phyloP scores from a whole-genome alignment of 2,797 vertebrate genomes.

The Iguana delicatissima region DNA sequence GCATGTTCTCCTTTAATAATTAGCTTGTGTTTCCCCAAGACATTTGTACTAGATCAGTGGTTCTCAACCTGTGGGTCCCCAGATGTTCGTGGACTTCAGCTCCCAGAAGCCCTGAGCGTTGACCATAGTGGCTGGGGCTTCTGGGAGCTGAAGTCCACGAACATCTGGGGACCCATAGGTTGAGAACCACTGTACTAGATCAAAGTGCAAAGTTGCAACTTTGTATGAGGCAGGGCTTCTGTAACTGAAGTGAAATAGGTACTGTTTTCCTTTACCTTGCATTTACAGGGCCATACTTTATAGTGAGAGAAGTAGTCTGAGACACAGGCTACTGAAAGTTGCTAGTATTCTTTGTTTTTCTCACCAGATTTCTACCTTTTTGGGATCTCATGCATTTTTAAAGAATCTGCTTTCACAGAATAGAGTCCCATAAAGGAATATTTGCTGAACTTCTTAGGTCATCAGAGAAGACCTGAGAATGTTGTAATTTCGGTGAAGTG shows the following conservation, averaged over 20 bases:
- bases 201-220: slow-evolving; percentile 28
- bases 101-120: too few relatives aligned
- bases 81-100: too few relatives aligned
- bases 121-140: too few relatives aligned
- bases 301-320: neutral
- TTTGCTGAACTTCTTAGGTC: neutral
- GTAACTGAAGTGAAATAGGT: slow-evolving; percentile 18
- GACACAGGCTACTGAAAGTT: neutral
- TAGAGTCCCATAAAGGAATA: neutral
- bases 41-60: slow-evolving; percentile 14
- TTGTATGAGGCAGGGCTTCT: neutral
- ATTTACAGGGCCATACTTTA: neutral
- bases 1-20: slow-evolving; percentile 21
- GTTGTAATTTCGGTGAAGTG: neutral
- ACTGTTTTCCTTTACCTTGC: neutral
- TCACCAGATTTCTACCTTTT: neutral
- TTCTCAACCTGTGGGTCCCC: too few relatives aligned
- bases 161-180: too few relatives aligned
- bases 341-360: neutral
- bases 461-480: neutral
- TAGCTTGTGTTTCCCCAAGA: slow-evolving; percentile 23
- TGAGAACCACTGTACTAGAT: slow-evolving; percentile 27
- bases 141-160: too few relatives aligned
- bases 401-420: neutral
- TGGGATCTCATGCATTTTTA: neutral